Conservation (phyloP, 2,888 invertebrate species). For the Diarsia dahlii region DNA sequence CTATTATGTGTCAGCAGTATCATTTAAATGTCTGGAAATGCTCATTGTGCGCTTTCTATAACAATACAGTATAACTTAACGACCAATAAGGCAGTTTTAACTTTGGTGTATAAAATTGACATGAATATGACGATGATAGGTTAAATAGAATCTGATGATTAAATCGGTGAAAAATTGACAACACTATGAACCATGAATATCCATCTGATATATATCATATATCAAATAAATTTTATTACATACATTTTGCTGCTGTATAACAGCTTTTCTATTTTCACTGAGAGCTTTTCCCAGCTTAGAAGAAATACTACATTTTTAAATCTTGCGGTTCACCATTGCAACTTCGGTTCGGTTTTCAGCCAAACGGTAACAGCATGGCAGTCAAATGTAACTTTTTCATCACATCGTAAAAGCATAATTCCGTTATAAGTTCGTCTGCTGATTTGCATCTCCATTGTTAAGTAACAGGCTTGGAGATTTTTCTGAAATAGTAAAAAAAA, state of each 20-base stretch:
- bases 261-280: conserved; percentile 21
- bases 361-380: conserved; percentile 1
- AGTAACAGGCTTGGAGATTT: conserved; percentile 71
- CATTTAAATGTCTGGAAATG: conserved; percentile 46
- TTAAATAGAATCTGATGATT: conserved; percentile 41
- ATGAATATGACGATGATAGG: conserved; percentile 40
- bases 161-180: conserved; percentile 34
- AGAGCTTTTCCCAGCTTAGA: not conserved
- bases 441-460: conserved; percentile 69
- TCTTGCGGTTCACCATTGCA: not conserved
- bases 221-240: conserved; percentile 33
- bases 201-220: conserved; percentile 40
- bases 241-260: conserved; percentile 15
- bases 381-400: conserved; percentile 18
- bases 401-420: conserved; percentile 21
- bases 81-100: conserved; percentile 47
- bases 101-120: conserved; percentile 56
- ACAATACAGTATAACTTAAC: conserved; percentile 23
- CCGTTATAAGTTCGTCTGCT: conserved; percentile 72
- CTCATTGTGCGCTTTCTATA: conserved; percentile 35
- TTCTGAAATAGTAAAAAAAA: conserved; percentile 74
- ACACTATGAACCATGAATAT: conserved; percentile 23
- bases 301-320: not conserved
- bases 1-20: conserved; percentile 21
- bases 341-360: conserved; percentile 2